Percentiles rank a stretch among this genome's conserved stretches.
phyloP scores from a whole-genome alignment of 2,888 invertebrate genomes.

The Netelia virgata region DNA sequence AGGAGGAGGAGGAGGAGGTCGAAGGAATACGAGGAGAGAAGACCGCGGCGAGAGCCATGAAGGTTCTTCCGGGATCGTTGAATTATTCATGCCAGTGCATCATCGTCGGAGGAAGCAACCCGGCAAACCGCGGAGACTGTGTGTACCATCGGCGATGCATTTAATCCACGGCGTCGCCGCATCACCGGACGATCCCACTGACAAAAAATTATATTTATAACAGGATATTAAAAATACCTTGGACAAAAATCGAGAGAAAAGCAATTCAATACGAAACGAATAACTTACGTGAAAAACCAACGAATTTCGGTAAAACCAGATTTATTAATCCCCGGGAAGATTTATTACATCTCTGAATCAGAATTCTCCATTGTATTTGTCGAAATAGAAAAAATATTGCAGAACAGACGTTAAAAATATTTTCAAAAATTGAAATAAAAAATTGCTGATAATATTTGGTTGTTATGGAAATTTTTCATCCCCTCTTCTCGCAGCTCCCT shows the following conservation, averaged over 20 bases:
- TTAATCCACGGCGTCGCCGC: conserved; percentile 37
- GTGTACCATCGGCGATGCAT: conserved; percentile 43
- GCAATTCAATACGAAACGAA: too few relatives aligned
- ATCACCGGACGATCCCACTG: conserved; percentile 39
- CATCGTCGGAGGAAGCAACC: conserved; percentile 58
- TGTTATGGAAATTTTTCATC: too few relatives aligned
- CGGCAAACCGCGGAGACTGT: conserved; percentile 43
- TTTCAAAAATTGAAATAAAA: neutral
- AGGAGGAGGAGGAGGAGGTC: neutral
- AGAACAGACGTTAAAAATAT: too few relatives aligned
- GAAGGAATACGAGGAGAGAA: neutral
- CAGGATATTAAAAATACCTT: conserved; percentile 9
- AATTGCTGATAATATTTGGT: neutral
- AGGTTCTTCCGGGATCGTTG: conserved; percentile 68
- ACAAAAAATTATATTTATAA: conserved; percentile 48
- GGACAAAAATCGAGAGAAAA: neutral
- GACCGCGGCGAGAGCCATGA: conserved; percentile 50
- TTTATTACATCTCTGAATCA: too few relatives aligned
- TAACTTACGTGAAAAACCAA: too few relatives aligned
- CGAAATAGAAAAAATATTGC: too few relatives aligned
- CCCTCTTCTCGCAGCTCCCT: too few relatives aligned
- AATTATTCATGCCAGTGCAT: conserved; percentile 66
- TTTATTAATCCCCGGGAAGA: too few relatives aligned
- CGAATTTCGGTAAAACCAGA: too few relatives aligned
- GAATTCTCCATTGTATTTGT: too few relatives aligned